phyloP scores from a whole-genome alignment of 2,888 invertebrate species.

The Drosophila macrospina region DNA sequence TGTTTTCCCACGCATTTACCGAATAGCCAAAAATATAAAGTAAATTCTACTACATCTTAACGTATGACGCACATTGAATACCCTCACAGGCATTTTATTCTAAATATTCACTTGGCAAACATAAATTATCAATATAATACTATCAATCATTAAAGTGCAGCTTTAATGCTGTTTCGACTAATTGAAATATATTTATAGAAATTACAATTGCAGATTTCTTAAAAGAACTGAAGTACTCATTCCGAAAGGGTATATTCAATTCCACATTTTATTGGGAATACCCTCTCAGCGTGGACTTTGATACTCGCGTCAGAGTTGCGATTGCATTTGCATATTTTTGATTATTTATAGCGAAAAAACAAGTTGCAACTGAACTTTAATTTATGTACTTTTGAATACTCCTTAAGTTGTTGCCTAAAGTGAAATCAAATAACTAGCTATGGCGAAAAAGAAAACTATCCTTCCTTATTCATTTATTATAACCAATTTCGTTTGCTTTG shows the following conservation, averaged over 20 bases:
- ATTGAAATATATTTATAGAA: too few relatives aligned
- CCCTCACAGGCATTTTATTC: slow-evolving; percentile 1
- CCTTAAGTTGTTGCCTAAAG: background rate
- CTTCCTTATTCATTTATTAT: slow-evolving; percentile 41
- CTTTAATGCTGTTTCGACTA: too few relatives aligned
- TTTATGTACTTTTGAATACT: slow-evolving; percentile 8
- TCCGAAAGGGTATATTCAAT: slow-evolving; percentile 2
- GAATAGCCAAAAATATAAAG: slow-evolving; percentile 36
- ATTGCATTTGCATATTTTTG: slow-evolving; percentile 25
- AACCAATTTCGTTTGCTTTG: slow-evolving; percentile 23
- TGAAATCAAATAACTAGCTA: slow-evolving; percentile 19
- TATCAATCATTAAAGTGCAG: background rate
- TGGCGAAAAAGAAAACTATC: slow-evolving; percentile 1
- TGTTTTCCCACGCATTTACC: slow-evolving; percentile 69
- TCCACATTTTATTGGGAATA: slow-evolving; percentile 26
- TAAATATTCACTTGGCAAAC: background rate
- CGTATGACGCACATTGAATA: slow-evolving; percentile 5
- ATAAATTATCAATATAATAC: background rate
- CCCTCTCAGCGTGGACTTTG: slow-evolving; percentile 46
- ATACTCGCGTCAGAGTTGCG: slow-evolving; percentile 30
- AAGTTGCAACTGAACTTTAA: background rate
- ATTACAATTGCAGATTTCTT: background rate
- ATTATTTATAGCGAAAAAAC: background rate
- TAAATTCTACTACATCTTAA: slow-evolving; percentile 1
- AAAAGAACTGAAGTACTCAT: background rate